Conservation (phyloP, 2,797 vertebrate species). For the Strix occidentalis region DNA sequence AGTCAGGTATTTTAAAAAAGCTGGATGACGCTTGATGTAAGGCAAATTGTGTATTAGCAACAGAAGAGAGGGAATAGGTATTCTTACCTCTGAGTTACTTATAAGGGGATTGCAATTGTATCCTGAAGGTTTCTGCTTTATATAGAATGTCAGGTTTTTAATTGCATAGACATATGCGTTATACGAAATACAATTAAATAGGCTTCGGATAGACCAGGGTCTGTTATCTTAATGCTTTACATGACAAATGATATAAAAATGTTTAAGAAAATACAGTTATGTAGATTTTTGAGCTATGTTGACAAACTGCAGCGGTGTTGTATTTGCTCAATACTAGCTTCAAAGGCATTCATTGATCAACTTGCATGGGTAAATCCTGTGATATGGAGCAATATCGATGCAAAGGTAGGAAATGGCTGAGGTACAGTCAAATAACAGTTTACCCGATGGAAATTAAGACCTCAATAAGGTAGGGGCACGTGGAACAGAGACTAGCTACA, state of each 20-base stretch:
- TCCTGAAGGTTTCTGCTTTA: background rate
- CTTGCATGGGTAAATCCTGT: background rate
- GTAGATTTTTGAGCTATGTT: background rate
- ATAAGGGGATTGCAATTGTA: background rate
- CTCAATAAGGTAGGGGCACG: background rate
- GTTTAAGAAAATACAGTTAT: background rate
- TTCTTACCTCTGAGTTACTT: background rate
- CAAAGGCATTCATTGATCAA: background rate
- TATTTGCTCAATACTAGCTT: background rate
- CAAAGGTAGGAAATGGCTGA: background rate
- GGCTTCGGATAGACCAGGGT: background rate
- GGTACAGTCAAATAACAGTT: background rate
- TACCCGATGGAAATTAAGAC: background rate
- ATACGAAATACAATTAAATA: background rate
- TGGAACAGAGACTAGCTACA: background rate
- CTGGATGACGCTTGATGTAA: background rate
- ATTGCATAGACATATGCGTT: background rate
- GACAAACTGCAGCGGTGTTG: background rate
- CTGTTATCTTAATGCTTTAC: background rate
- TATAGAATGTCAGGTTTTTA: background rate
- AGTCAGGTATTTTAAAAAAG: background rate
- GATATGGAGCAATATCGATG: background rate
- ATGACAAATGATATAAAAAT: background rate
- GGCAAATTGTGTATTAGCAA: background rate
- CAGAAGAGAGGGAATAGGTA: background rate